Evolutionary conservation across 2,888 invertebrate genomes (phyloP), one percentile per base, ranked within the genome.

Genomic region (Drosophila nigritarsus): DNA sequence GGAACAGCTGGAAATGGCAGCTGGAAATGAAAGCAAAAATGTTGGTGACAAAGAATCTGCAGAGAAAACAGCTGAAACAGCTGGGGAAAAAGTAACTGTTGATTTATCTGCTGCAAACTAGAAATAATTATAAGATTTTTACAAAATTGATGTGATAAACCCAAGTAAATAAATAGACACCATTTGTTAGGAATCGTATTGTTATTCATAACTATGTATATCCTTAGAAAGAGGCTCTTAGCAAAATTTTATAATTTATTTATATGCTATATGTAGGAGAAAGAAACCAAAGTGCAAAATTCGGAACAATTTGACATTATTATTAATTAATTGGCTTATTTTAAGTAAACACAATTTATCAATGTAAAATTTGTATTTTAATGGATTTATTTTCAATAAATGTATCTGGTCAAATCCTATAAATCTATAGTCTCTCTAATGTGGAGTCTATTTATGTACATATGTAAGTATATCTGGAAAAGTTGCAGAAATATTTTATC

Each of bases 211-310:
- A 62, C 6, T 45, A 29, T 45, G 29, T 27, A 18, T 58, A 73
- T 27, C 65, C 18, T 29, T 20, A 0, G 29, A 54, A 49, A 50
- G 73, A 78, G 73, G 75, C 78, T 75, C 40, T 48, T 49, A 67
- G 27, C 49, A 11, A 42, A 71, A 38, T 45, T 38, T 13, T 51
- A 51, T 15, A n/a, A 24, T 15, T 7, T 30, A 18, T 24, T n/a
- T 11, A 4, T 20, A 11, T 30, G 42, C 30, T 24, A 15, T 24
- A 45, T 45, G 20, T 15, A 15, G 4, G 9, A 27, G 13, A 40
- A 64, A 32, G 11, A 48, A 64, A 48, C 18, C 18, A 24, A 18
- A 24, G 18, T 36, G 2, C 1, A 42, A 20, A 42, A 20, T 15
- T 48, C 8, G 0, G 9, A n/a, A 15, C 4, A 42, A 18, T 38